Percentiles rank a stretch among this genome's conserved stretches.
Evolutionary conservation across 2,888 invertebrate species (phyloP).

Genomic region (Caenorhabditis imperialis): DNA sequence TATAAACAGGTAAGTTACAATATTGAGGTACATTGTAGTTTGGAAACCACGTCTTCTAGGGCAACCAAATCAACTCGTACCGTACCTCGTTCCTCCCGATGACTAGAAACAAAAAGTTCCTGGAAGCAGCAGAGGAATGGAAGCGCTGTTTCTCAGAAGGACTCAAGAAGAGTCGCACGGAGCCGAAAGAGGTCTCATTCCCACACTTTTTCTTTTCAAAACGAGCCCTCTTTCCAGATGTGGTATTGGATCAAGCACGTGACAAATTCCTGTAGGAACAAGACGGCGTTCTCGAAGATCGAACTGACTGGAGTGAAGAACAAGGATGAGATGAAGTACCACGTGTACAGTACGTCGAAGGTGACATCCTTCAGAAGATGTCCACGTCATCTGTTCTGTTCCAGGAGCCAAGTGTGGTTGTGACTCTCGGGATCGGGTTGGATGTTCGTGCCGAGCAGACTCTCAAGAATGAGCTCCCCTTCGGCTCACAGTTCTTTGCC

Average conservation of each 20-base stretch:
- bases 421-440: conserved; percentile 38
- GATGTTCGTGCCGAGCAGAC: conserved; percentile 43
- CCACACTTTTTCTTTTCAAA: neutral
- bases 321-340: conserved; percentile 49
- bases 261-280: conserved; percentile 27
- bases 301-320: conserved; percentile 48
- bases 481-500: conserved; percentile 26
- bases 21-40: too few species aligned
- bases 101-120: conserved; percentile 21
- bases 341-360: conserved; percentile 31
- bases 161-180: conserved; percentile 32
- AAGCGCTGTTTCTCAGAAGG: conserved; percentile 21
- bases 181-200: conserved; percentile 27
- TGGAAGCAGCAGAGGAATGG: conserved; percentile 37
- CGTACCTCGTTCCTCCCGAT: conserved; percentile 23
- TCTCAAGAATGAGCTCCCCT: conserved; percentile 23
- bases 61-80: neutral
- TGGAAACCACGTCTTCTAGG: neutral
- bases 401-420: conserved; percentile 19
- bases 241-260: conserved; percentile 35
- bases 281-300: conserved; percentile 34
- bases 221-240: conserved; percentile 46
- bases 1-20: too few species aligned
- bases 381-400: neutral
- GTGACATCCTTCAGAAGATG: too few species aligned